These are phyloP conservation scores for Tenrec ecaudatus DNA, from an alignment of 2,113 vertebrate genomes.

Conservation along the genomic window DNA sequence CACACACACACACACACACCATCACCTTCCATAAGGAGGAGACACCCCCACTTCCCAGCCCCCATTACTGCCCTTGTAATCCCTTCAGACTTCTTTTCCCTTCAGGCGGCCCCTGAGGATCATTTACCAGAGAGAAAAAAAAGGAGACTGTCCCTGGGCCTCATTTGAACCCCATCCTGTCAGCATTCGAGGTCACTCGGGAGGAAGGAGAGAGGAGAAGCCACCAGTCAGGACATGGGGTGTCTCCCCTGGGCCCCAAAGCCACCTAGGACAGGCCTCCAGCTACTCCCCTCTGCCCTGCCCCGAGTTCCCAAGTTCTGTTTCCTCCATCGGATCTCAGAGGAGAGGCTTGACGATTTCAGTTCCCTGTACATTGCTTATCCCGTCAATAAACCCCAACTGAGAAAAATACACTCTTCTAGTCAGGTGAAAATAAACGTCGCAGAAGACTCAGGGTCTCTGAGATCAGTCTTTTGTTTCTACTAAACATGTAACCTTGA, in stretches of 20 bases:
- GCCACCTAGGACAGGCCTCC: background rate
- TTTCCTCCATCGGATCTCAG: background rate
- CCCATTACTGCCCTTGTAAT: too few relatives aligned
- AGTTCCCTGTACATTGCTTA: background rate
- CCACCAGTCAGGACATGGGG: background rate
- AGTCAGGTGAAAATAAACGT: background rate
- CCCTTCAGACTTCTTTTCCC: too few relatives aligned
- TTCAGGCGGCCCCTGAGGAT: too few relatives aligned
- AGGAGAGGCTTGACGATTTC: background rate
- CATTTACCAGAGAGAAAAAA: too few relatives aligned
- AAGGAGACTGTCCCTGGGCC: background rate
- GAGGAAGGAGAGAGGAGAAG: background rate
- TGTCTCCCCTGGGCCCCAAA: background rate
- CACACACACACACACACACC: too few relatives aligned
- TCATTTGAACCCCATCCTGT: background rate
- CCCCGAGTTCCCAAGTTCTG: background rate
- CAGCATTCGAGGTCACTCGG: background rate
- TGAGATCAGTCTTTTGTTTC: background rate
- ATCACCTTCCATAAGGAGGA: too few relatives aligned
- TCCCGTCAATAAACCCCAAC: background rate
- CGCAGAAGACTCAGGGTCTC: background rate
- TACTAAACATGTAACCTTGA: constrained; percentile 20
- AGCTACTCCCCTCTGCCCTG: too few relatives aligned
- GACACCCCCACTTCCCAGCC: too few relatives aligned
- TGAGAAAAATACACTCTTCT: background rate